A percentile compares a stretch with the other conserved stretches of the same genome.
These are phyloP conservation scores for Periophthalmodon schlosseri DNA, from an alignment of 2,113 vertebrate genomes.

Conservation along the genomic window DNA sequence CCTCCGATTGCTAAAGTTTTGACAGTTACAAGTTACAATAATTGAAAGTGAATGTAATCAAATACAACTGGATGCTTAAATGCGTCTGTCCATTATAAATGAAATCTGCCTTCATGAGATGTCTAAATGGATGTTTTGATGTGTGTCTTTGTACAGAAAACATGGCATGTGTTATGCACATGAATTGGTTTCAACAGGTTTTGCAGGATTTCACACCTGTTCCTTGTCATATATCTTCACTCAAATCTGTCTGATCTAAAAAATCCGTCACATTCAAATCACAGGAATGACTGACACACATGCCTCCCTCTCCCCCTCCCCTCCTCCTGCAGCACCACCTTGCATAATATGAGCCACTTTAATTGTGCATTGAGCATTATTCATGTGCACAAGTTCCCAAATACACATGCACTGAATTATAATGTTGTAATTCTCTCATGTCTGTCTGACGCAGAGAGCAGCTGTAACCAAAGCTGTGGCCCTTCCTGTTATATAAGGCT, in stretches of 20 bases:
- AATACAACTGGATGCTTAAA: neutral
- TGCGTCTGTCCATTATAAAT: neutral
- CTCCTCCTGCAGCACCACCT: neutral
- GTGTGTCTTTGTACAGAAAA: neutral
- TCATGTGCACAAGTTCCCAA: slow-evolving; percentile 35
- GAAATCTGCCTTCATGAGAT: neutral
- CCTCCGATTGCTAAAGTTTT: no score
- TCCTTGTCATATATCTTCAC: neutral
- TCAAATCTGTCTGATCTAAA: neutral
- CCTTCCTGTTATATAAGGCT: slow-evolving; percentile 39
- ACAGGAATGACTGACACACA: neutral
- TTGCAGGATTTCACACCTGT: slow-evolving; percentile 3
- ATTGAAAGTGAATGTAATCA: neutral
- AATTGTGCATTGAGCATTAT: slow-evolving; percentile 44
- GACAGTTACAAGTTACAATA: neutral
- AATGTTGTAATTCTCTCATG: slow-evolving; percentile 54
- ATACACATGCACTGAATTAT: slow-evolving; percentile 51
- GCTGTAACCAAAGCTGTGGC: slow-evolving; percentile 23
- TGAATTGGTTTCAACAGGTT: slow-evolving; percentile 15
- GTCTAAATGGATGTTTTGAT: neutral
- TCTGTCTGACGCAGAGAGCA: slow-evolving; percentile 38
- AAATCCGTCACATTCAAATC: slow-evolving; percentile 7
- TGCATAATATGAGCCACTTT: slow-evolving; percentile 46
- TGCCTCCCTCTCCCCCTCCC: neutral
- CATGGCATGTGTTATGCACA: neutral